phyloP scores from a whole-genome alignment of 2,113 vertebrate genomes.

The Crotalus horridus region DNA sequence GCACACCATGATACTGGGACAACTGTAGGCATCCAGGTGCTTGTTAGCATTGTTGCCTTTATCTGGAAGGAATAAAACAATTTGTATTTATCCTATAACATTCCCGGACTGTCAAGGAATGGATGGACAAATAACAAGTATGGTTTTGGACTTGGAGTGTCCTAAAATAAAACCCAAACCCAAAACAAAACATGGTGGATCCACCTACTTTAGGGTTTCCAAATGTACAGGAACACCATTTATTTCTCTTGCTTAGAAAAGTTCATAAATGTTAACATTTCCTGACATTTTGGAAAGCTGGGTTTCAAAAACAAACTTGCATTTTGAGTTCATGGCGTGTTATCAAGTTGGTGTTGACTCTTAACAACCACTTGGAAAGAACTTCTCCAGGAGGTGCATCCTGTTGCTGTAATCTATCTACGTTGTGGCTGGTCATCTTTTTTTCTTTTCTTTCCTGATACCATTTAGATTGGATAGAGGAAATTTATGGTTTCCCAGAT shows the following conservation, averaged over 20 bases:
- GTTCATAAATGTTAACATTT: not conserved
- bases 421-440: not conserved
- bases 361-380: not conserved
- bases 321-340: not conserved
- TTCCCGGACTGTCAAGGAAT: slow-evolving; percentile 1
- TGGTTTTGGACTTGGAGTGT: not conserved
- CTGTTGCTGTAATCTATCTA: not conserved
- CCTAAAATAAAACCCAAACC: not conserved
- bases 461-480: not conserved
- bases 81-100: slow-evolving; percentile 41
- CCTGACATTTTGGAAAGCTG: not conserved
- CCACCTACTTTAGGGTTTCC: not conserved
- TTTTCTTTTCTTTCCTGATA: not conserved
- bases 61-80: slow-evolving; percentile 48
- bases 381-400: not conserved
- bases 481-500: not conserved
- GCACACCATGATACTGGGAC: slow-evolving; percentile 13
- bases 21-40: slow-evolving; percentile 1
- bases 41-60: slow-evolving; percentile 43
- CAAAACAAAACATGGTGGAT: not conserved
- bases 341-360: not conserved
- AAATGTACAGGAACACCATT: not conserved
- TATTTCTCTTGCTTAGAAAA: not conserved
- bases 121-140: slow-evolving; percentile 3
- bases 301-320: not conserved